phyloP scores from a whole-genome alignment of 2,113 vertebrate species.

The Pterocles gutturalis region DNA sequence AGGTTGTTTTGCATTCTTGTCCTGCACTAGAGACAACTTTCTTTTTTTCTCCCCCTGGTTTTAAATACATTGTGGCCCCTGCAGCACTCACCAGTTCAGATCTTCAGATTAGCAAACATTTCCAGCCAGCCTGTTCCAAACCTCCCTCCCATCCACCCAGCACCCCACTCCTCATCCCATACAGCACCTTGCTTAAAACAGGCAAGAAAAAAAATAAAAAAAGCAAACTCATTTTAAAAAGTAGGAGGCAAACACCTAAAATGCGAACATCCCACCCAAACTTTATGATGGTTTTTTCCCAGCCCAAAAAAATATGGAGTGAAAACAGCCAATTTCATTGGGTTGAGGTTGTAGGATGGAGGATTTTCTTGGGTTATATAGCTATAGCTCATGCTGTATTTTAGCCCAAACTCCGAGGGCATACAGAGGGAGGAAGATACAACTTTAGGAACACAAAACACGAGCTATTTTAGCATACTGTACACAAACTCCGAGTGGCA shows the following conservation, averaged over 20 bases:
- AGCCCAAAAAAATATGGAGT: neutral
- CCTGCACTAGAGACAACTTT: conserved; percentile 70
- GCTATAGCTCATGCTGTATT: conserved; percentile 56
- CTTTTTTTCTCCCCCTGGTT: conserved; percentile 46
- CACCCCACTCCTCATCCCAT: neutral
- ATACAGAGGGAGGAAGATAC: conserved; percentile 18
- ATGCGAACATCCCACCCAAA: conserved; percentile 16
- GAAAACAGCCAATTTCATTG: neutral
- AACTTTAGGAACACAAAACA: conserved; percentile 76
- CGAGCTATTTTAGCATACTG: conserved; percentile 73
- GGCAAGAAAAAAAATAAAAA: neutral
- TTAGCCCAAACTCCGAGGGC: conserved; percentile 32
- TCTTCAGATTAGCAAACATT: conserved; percentile 54
- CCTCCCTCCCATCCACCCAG: neutral
- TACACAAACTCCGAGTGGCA: conserved; percentile 80
- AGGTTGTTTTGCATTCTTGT: conserved; percentile 93
- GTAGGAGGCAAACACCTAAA: neutral
- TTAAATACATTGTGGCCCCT: conserved; percentile 62
- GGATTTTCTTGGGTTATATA: conserved; percentile 39
- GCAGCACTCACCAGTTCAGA: conserved; percentile 35
- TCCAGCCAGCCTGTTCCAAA: neutral
- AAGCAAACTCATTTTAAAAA: neutral
- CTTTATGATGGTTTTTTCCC: neutral
- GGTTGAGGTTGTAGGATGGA: neutral
- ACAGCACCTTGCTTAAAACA: neutral